A percentile compares a stretch with the other conserved stretches of the same genome.
phyloP scores from a whole-genome alignment of 2,797 vertebrate genomes.

The Hafferia zeledoni region DNA sequence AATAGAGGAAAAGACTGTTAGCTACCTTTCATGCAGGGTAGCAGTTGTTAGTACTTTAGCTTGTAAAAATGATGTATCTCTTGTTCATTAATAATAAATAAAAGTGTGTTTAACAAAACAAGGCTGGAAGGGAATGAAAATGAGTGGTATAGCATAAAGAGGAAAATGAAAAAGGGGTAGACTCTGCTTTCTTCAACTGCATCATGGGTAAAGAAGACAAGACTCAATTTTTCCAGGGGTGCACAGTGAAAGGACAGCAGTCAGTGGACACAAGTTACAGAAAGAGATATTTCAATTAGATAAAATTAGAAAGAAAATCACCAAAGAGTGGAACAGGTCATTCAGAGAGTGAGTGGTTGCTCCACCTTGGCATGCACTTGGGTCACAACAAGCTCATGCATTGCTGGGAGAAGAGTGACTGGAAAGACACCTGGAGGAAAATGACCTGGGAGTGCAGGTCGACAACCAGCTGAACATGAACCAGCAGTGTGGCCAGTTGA shows the following conservation, averaged over 20 bases:
- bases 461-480: not conserved
- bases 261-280: not conserved
- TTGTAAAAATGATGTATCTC: not conserved
- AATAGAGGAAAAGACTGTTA: not conserved
- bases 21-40: not conserved
- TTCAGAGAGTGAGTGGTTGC: not conserved
- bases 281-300: not conserved
- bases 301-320: not conserved
- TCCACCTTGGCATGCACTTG: not conserved
- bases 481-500: not conserved
- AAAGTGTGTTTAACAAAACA: not conserved
- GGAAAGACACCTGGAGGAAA: accelerated
- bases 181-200: not conserved
- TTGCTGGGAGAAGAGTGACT: accelerated
- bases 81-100: not conserved
- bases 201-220: not conserved
- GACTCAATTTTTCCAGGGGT: not conserved
- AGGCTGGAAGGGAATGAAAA: not conserved
- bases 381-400: not conserved
- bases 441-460: not conserved
- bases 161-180: not conserved
- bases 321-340: not conserved
- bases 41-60: not conserved
- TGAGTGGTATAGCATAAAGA: not conserved
- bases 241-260: not conserved